Evolutionary conservation across 2,113 vertebrate species (phyloP), one percentile per base, ranked within the genome.

Genomic region (Oryzias melastigma): DNA sequence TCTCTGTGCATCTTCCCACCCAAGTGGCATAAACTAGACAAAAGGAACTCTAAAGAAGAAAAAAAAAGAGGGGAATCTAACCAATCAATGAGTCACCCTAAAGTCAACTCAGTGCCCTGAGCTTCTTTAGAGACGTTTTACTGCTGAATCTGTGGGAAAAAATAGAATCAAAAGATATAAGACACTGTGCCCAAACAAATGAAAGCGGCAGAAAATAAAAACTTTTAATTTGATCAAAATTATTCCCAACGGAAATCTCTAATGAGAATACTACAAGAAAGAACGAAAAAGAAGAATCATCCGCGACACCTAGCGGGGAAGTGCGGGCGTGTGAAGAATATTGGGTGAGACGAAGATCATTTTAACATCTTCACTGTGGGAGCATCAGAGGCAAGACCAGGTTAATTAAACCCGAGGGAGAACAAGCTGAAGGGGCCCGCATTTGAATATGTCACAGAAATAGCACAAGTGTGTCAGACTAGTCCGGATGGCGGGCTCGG

Each of bases 371-470:
- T 88, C 88, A 86, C 87, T 71, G 84, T 72, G 85, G 84, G 83
- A 79, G 85, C 52, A 77, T 84, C 85, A 76, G 79, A 81, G 81
- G 77, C 81, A 85, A 89, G 90, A 84, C 87, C 91, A 90, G 87
- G 88, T 91, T 93, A 93, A 92, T 93, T 92, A 92, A 92, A 91
- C 91, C 88, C 87, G 49, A 3, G 90, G 82, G 90, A 88, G 68
- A 16, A 65, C 45, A 63, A 65, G 75, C 65, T 59, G 63, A 70
- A 66, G 78, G 73, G 78, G 73, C 52, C 52, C 27, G 7, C 68
- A 87, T 91, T 87, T 89, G 78, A 92, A 91, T 87, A 88, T 90
- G 91, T 92, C 90, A 91, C 87, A 87, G 83, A 86, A 87, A 89
- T 73, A 85, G 80, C 64, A 63, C 5, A 46, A 66, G 75, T 49